These are phyloP conservation scores for Nyctalus aviator DNA, from an alignment of 2,797 vertebrate genomes.

Conservation along the genomic window DNA sequence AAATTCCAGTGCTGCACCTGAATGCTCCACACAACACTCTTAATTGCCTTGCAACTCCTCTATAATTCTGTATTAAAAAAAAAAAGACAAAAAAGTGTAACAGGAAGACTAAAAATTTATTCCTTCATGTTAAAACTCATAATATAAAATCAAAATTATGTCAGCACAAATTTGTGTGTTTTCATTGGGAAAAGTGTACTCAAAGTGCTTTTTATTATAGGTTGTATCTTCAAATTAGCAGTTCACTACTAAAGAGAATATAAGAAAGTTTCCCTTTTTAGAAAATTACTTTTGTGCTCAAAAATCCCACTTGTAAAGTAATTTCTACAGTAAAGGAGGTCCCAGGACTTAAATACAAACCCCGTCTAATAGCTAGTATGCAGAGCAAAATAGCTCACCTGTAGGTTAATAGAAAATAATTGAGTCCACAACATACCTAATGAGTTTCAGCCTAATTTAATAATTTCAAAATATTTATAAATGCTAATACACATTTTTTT, in stretches of 20 bases:
- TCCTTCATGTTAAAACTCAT: background rate
- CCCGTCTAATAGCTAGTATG: background rate
- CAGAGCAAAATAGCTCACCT: background rate
- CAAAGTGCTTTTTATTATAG: background rate
- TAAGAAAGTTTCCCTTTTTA: background rate
- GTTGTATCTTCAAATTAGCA: background rate
- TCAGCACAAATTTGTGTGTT: background rate
- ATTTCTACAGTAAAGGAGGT: background rate
- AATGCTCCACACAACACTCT: background rate
- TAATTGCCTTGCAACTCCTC: background rate
- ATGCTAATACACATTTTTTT: background rate
- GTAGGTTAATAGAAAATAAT: background rate
- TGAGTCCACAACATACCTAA: background rate
- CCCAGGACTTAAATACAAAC: background rate
- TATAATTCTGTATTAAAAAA: slow-evolving; percentile 34
- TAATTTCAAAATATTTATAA: slow-evolving; percentile 38
- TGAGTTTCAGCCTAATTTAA: background rate
- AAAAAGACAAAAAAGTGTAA: background rate
- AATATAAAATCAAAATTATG: slow-evolving; percentile 5
- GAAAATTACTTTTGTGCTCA: background rate
- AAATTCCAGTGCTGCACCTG: slow-evolving; percentile 31
- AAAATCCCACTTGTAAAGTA: background rate
- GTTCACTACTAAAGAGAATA: background rate
- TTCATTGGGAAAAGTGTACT: background rate
- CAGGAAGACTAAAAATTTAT: background rate